Base-by-base conservation (phyloP, 2,888 invertebrate species). In the Perizoma flavofasciatum region DNA sequence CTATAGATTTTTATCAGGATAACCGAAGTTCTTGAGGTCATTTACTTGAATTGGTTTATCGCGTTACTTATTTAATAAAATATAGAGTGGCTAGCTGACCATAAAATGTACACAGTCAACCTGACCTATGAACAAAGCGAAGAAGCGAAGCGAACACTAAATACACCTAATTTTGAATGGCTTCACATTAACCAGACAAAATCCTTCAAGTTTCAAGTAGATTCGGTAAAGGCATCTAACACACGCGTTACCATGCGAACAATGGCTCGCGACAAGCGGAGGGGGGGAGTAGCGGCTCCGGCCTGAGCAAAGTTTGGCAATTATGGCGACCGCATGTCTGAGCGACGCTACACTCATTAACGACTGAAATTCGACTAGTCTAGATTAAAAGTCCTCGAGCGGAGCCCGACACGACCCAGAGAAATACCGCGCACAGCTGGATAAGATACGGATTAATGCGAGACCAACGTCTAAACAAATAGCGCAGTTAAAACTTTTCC, bases 321-420 rank as follows among this genome's bases (percentile, higher is more conserved):
- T 92, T 92, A 92, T 83, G 89, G 85, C 86, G 88, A 89, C 91
- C 91, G 88, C 91, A 90, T 89, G 91, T 90, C 89, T 88, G 85
- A 88, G 88, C 88, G 85, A 82, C 84, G 89, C 88, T 85, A 88
- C 88, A 86, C 89, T 90, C 88, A 90, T 90, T 90, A 90, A 88
- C 79, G 79, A 78, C 83, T 82, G 79, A 84, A 90, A 86, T 86
- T 85, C 84, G 77, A 85, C 85, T 88, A 83, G 85, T 83, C 86
- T 88, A 85, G 87, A 89, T 88, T 89, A 89, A 89, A 89, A 89
- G 85, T 85, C 80, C 77, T 76, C 81, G 84, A 78, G 80, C 75
- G 78, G 78, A 78, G 77, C 22, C 44, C 78, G 35, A 22, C 46
- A 40, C 45, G 50, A 47, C 75, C 70, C 71, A 69, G 71, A 73